These are phyloP conservation scores for Cantharis flavilabris DNA, from an alignment of 2,888 invertebrate genomes.

Conservation along the genomic window DNA sequence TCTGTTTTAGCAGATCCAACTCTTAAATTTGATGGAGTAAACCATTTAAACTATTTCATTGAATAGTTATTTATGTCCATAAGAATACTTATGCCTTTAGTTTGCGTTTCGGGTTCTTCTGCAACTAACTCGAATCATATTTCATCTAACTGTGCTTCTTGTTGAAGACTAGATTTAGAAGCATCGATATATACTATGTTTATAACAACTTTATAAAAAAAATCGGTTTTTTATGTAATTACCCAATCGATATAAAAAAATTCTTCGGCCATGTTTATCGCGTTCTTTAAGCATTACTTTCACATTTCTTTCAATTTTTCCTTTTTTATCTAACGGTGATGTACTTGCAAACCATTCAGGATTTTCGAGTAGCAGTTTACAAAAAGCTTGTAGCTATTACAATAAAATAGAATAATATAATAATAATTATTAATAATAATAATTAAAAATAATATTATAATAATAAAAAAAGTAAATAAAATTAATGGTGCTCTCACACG, in stretches of 20 bases:
- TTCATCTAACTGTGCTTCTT: conserved; percentile 41
- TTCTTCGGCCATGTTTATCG: conserved; percentile 49
- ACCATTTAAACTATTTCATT: conserved; percentile 46
- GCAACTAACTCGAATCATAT: conserved; percentile 50
- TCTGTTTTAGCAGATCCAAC: conserved; percentile 41
- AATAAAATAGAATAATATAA: too few species aligned
- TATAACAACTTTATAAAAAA: not conserved
- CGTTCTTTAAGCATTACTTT: conserved; percentile 44
- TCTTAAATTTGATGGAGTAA: conserved; percentile 47
- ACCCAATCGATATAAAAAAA: conserved; percentile 52
- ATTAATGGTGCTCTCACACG: too few species aligned
- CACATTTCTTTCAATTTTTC: conserved; percentile 46
- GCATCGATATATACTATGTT: conserved; percentile 42
- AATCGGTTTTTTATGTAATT: conserved; percentile 5
- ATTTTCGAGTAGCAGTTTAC: conserved; percentile 45
- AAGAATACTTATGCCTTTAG: conserved; percentile 50
- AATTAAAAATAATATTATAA: too few species aligned
- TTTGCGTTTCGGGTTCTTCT: conserved; percentile 46
- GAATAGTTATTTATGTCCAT: conserved; percentile 49
- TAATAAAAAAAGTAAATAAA: too few species aligned
- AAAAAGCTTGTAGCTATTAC: conserved; percentile 45
- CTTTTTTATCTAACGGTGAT: conserved; percentile 39
- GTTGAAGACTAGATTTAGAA: conserved; percentile 17
- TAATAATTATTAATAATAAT: too few species aligned
- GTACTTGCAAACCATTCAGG: conserved; percentile 49